These are phyloP conservation scores for Cuculus canorus DNA, from an alignment of 2,797 vertebrate genomes.

Conservation along the genomic window DNA sequence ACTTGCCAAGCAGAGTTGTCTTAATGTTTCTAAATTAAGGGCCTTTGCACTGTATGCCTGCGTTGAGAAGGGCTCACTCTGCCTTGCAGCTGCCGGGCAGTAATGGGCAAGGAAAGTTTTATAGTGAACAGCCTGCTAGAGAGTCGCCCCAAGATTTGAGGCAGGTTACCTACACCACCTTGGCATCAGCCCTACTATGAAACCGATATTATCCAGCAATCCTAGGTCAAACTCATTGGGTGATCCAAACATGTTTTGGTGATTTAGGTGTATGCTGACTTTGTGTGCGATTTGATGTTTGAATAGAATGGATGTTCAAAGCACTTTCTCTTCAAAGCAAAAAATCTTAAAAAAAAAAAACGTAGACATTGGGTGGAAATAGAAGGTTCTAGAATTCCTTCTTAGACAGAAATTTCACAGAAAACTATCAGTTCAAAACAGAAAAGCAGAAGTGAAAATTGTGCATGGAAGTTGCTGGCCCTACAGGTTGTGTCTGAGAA, in stretches of 20 bases:
- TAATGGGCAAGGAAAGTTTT: neutral
- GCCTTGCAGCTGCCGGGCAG: neutral
- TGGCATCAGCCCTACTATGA: neutral
- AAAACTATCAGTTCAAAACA: neutral
- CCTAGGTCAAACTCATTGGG: neutral
- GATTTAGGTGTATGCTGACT: neutral
- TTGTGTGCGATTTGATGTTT: neutral
- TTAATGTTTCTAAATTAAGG: neutral
- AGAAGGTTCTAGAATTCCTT: neutral
- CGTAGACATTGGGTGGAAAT: neutral
- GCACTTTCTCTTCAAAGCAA: neutral
- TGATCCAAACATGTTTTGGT: neutral
- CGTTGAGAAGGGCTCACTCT: neutral
- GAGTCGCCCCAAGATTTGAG: neutral
- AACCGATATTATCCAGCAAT: neutral
- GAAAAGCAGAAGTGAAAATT: neutral
- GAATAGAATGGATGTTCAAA: neutral
- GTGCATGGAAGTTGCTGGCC: neutral
- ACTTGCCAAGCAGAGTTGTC: neutral
- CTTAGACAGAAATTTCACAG: neutral
- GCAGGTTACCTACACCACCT: neutral
- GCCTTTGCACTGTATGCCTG: neutral
- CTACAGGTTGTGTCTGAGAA: neutral
- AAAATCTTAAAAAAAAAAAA: neutral
- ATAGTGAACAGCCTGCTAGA: neutral